These are phyloP conservation scores for Acrobasis suavella DNA, from an alignment of 2,888 invertebrate species.

Conservation along the genomic window DNA sequence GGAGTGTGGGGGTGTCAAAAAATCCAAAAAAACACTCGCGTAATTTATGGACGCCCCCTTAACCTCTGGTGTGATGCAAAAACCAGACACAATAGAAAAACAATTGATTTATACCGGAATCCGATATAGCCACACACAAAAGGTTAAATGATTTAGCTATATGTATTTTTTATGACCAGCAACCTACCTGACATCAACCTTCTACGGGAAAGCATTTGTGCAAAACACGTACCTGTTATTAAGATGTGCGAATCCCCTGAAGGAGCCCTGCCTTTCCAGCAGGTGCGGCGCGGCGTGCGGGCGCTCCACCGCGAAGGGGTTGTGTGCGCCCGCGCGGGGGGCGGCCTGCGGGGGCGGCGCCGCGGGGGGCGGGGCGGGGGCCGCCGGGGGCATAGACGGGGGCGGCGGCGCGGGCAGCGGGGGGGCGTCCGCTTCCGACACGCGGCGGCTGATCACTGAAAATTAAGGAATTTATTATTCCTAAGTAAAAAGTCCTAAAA, in stretches of 20 bases:
- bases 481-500: no score
- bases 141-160: no score
- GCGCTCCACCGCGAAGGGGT: slow-evolving; percentile 96
- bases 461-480: slow-evolving; percentile 10
- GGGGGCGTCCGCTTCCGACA: slow-evolving; percentile 63
- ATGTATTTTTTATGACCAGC: no score
- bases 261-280: slow-evolving; percentile 97
- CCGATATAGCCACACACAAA: no score
- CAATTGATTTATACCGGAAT: no score
- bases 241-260: slow-evolving; percentile 93
- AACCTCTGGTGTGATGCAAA: no score
- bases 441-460: slow-evolving; percentile 64
- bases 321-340: slow-evolving; percentile 80
- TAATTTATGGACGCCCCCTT: no score
- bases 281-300: slow-evolving; percentile 97
- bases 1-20: no score
- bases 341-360: slow-evolving; percentile 34
- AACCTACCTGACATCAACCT: no score
- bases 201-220: no score
- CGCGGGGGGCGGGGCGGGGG: slow-evolving; percentile 28
- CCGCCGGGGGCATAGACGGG: slow-evolving; percentile 15
- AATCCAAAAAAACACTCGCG: no score
- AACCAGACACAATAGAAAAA: no score
- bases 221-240: slow-evolving; percentile 82
- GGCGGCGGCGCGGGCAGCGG: slow-evolving; percentile 39